Conservation (phyloP, 2,888 invertebrate genomes). For the Leptopilina drosophilae region DNA sequence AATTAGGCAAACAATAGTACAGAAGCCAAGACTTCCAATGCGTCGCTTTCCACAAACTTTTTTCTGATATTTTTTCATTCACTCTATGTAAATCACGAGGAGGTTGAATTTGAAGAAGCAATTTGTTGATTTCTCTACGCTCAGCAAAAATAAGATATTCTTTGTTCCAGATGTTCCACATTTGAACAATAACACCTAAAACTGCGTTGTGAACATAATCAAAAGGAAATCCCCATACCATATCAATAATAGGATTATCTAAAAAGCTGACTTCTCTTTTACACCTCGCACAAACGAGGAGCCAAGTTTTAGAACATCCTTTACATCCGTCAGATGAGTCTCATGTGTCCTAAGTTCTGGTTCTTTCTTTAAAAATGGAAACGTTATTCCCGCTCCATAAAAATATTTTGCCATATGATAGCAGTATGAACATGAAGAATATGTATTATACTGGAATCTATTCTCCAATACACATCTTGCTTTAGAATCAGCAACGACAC, state of each 20-base stretch:
- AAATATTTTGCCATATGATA: slow-evolving; percentile 41
- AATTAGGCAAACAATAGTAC: no score
- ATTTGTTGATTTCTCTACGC: no score
- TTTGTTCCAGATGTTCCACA: no score
- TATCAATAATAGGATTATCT: slow-evolving; percentile 42
- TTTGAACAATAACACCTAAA: no score
- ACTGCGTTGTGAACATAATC: no score
- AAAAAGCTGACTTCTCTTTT: slow-evolving; percentile 41
- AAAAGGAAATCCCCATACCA: slow-evolving; percentile 42
- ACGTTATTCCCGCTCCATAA: slow-evolving; percentile 37
- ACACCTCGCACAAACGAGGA: slow-evolving; percentile 20
- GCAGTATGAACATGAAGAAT: slow-evolving; percentile 48
- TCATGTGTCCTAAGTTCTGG: slow-evolving; percentile 34
- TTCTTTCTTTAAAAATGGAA: slow-evolving; percentile 37
- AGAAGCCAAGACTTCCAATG: no score
- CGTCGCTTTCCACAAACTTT: no score
- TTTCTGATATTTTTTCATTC: no score
- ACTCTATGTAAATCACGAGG: no score
- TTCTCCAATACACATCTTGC: slow-evolving; percentile 41
- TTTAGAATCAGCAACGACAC: slow-evolving; percentile 39
- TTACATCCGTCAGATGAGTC: slow-evolving; percentile 17
- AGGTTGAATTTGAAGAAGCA: no score
- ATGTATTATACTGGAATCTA: slow-evolving; percentile 43
- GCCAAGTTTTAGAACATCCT: background rate
- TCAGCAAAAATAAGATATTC: no score